A percentile compares a stretch with the other conserved stretches of the same genome.
Evolutionary conservation across 2,888 invertebrate species (phyloP).

Genomic region (Pandemis heparana): DNA sequence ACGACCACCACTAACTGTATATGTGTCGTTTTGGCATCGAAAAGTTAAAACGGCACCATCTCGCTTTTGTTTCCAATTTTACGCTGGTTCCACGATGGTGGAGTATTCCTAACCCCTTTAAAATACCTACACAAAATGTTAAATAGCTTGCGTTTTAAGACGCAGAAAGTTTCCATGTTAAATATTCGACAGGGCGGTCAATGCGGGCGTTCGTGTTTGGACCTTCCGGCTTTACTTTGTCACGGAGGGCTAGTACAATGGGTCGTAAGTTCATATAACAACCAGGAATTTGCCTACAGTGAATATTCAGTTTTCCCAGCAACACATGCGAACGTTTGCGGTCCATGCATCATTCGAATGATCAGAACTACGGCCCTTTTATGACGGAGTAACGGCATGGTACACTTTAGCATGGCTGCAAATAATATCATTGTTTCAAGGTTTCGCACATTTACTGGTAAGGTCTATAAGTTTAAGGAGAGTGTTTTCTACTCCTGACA

Average conservation of each 20-base stretch:
- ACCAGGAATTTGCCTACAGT: slow-evolving; percentile 65
- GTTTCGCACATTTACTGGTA: not conserved
- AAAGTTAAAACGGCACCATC: not conserved
- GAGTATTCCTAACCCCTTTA: not conserved
- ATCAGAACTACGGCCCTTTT: slow-evolving; percentile 25
- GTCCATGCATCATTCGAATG: slow-evolving; percentile 27
- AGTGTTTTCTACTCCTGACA: not conserved
- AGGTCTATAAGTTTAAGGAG: not conserved
- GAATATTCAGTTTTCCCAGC: slow-evolving; percentile 71
- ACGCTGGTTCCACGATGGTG: not conserved
- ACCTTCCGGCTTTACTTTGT: slow-evolving; percentile 59
- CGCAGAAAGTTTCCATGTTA: slow-evolving; percentile 26
- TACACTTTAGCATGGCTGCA: slow-evolving; percentile 21
- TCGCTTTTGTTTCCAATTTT: not conserved
- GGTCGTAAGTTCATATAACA: slow-evolving; percentile 68
- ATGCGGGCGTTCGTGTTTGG: slow-evolving; percentile 46
- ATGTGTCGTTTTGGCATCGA: no score
- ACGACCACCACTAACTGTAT: no score
- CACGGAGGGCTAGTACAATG: slow-evolving; percentile 64
- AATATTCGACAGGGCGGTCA: slow-evolving; percentile 39
- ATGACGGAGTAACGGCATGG: slow-evolving; percentile 30
- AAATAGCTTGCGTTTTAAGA: slow-evolving; percentile 20
- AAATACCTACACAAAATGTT: slow-evolving; percentile 16
- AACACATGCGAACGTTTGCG: slow-evolving; percentile 39
- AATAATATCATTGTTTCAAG: slow-evolving; percentile 30